These are phyloP conservation scores for Emys orbicularis DNA, from an alignment of 2,797 vertebrate genomes.

Conservation along the genomic window DNA sequence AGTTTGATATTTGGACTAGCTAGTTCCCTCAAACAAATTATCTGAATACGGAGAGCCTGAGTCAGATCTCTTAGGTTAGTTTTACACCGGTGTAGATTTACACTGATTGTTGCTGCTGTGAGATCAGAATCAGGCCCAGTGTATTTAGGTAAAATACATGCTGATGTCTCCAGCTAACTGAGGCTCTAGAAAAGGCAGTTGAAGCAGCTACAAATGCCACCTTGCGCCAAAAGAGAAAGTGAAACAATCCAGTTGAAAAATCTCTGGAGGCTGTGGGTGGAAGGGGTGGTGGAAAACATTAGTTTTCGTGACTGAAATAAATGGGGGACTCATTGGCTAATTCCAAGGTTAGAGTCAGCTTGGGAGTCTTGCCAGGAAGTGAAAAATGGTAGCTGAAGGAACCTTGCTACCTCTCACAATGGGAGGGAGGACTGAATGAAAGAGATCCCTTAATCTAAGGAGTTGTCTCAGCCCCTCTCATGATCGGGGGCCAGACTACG, in stretches of 20 bases:
- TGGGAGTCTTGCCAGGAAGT: neutral
- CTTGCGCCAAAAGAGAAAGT: conserved; percentile 34
- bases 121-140: conserved; percentile 56
- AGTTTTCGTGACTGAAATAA: conserved; percentile 24
- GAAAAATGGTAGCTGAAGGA: neutral
- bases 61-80: conserved; percentile 20
- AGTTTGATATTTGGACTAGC: conserved; percentile 35
- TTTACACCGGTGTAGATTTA: conserved; percentile 23
- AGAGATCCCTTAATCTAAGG: neutral
- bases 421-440: conserved; percentile 14
- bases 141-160: conserved; percentile 26
- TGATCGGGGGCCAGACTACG: neutral
- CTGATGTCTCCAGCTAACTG: conserved; percentile 45
- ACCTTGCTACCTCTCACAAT: neutral
- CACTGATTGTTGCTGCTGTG: neutral
- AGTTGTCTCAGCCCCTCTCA: neutral
- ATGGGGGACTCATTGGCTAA: conserved; percentile 5
- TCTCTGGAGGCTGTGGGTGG: neutral
- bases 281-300: conserved; percentile 7
- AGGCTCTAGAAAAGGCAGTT: conserved; percentile 36
- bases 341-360: neutral
- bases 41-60: conserved; percentile 25
- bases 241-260: conserved; percentile 40
- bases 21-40: conserved; percentile 20
- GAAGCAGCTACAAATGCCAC: conserved; percentile 32